Conservation (phyloP, 2,888 invertebrate genomes). For the Epirrita christyi region DNA sequence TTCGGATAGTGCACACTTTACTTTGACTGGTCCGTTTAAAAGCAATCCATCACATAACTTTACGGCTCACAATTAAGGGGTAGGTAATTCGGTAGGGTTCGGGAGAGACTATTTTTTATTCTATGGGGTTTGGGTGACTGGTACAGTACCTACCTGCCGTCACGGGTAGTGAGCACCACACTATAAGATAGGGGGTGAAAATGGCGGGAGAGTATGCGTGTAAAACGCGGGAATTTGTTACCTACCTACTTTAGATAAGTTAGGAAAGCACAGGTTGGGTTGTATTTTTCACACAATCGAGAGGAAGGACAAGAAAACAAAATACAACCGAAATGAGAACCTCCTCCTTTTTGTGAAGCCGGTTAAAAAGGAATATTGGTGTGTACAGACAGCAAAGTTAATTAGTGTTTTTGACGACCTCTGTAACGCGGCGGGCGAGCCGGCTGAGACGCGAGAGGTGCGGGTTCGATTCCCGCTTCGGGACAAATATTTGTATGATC, state of each 20-base stretch:
- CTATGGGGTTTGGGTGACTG: conserved; percentile 25
- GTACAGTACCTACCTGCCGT: conserved; percentile 23
- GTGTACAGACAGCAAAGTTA: too few species aligned
- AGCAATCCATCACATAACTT: conserved; percentile 16
- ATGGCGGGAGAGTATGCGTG: conserved; percentile 13
- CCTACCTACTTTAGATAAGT: not conserved
- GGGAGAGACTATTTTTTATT: conserved; percentile 2
- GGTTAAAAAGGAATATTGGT: too few species aligned
- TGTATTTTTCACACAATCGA: too few species aligned
- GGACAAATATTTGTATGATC: too few species aligned
- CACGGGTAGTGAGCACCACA: conserved; percentile 16
- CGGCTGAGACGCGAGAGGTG: too few species aligned
- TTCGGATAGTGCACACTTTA: conserved; percentile 6
- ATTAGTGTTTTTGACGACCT: too few species aligned
- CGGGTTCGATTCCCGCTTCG: too few species aligned
- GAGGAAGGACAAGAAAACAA: too few species aligned
- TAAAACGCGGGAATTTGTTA: not conserved
- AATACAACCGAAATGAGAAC: too few species aligned
- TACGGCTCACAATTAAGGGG: conserved; percentile 13
- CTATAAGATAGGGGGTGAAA: conserved; percentile 11
- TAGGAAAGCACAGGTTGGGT: too few species aligned
- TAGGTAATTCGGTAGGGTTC: conserved; percentile 7
- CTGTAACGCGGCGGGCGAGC: too few species aligned
- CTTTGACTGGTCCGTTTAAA: conserved; percentile 20
- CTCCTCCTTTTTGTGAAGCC: too few species aligned